Evolutionary conservation across 1,140 invertebrate species (phyloP).

Genomic region (Polypedilum pembai): DNA sequence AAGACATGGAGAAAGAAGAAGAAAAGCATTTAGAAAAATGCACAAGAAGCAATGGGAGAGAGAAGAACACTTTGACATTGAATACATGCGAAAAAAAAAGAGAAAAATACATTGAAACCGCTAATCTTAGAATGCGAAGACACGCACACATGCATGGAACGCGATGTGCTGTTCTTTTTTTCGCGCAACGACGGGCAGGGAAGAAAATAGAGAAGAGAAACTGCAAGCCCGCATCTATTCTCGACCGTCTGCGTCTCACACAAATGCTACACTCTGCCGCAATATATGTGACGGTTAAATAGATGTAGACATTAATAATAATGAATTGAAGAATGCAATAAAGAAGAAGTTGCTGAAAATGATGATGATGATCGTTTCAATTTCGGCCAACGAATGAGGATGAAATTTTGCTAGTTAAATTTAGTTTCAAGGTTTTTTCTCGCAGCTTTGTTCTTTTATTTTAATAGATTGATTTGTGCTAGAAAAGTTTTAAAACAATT

Average conservation of each 20-base stretch:
- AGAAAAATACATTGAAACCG: conserved; percentile 15
- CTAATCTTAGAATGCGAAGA: conserved; percentile 5
- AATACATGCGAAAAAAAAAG: not conserved
- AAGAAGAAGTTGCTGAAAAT: not conserved
- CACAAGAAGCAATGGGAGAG: too few relatives aligned
- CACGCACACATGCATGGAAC: not conserved
- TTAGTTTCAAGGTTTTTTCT: too few relatives aligned
- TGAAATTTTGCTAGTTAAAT: too few relatives aligned
- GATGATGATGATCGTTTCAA: not conserved
- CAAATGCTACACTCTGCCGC: not conserved
- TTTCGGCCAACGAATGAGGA: not conserved
- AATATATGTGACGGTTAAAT: not conserved
- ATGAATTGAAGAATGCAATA: conserved; percentile 22
- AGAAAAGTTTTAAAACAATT: not conserved
- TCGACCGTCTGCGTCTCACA: not conserved
- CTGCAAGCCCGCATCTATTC: not conserved
- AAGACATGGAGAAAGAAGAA: too few relatives aligned
- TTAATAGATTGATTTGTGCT: not conserved
- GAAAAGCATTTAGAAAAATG: too few relatives aligned
- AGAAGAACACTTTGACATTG: not conserved
- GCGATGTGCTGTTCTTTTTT: too few relatives aligned
- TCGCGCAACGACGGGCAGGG: not conserved
- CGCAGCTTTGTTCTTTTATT: not conserved
- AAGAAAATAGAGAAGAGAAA: not conserved
- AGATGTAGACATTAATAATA: not conserved